Conservation (phyloP, 2,113 vertebrate genomes). For the Myxocyprinus asiaticus region DNA sequence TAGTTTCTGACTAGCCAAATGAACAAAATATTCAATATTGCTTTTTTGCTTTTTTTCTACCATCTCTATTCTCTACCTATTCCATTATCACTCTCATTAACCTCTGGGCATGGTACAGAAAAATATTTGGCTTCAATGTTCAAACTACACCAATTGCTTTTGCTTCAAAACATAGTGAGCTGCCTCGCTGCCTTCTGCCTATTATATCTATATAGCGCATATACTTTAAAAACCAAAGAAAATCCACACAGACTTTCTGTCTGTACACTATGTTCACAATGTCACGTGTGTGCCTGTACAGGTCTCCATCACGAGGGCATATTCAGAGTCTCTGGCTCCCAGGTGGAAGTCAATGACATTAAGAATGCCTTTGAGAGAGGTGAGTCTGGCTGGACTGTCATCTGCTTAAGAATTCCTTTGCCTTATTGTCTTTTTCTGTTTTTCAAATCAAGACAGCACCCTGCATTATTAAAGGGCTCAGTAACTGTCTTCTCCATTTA, state of each 20-base stretch:
- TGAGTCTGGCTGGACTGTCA: slow-evolving; percentile 53
- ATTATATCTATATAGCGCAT: too few species aligned
- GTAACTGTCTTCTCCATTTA: slow-evolving; percentile 2
- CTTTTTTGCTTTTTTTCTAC: too few species aligned
- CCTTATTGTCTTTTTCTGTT: neutral
- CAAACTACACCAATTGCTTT: too few species aligned
- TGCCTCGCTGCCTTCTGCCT: too few species aligned
- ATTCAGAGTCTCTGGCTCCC: slow-evolving; percentile 96
- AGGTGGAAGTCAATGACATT: slow-evolving; percentile 98
- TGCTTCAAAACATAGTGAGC: too few species aligned
- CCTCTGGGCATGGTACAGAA: too few species aligned
- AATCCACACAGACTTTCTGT: too few species aligned
- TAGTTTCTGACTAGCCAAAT: slow-evolving; percentile 6
- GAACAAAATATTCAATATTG: slow-evolving; percentile 29
- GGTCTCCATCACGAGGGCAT: slow-evolving; percentile 96
- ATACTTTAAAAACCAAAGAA: too few species aligned
- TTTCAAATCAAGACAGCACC: neutral
- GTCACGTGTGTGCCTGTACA: slow-evolving; percentile 57
- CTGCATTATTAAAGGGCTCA: slow-evolving; percentile 3
- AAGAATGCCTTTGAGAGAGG: slow-evolving; percentile 99
- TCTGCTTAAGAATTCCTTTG: too few species aligned
- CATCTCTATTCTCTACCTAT: too few species aligned
- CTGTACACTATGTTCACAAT: neutral
- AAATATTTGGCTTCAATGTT: too few species aligned
- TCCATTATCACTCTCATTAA: too few species aligned